Evolutionary conservation across 2,888 invertebrate species (phyloP).

Genomic region (Homarus gammarus): DNA sequence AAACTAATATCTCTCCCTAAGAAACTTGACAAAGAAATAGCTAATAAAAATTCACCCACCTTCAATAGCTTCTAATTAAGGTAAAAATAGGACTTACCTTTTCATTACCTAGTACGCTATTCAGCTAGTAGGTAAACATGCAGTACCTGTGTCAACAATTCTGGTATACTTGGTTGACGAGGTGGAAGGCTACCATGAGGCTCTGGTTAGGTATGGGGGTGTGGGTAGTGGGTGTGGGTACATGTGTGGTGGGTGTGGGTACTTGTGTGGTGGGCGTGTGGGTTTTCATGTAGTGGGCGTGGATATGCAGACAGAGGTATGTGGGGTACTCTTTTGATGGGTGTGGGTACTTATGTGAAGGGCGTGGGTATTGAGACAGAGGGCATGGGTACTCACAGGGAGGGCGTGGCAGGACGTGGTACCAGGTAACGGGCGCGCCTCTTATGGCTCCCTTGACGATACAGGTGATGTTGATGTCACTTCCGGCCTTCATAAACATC

Average conservation of each 20-base stretch:
- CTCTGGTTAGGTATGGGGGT: too few relatives aligned
- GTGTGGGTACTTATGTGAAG: background rate
- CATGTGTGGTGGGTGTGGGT: background rate
- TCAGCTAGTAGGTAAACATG: background rate
- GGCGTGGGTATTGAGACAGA: background rate
- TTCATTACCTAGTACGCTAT: background rate
- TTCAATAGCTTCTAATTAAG: too few relatives aligned
- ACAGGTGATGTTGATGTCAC: slow-evolving; percentile 75
- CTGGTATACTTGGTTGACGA: background rate
- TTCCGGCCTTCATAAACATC: slow-evolving; percentile 73
- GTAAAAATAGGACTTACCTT: background rate
- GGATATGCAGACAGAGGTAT: background rate
- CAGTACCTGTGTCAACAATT: background rate
- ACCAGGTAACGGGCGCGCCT: slow-evolving; percentile 66
- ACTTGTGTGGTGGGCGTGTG: background rate
- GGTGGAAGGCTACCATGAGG: background rate
- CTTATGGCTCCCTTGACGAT: slow-evolving; percentile 58
- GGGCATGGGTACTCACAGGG: slow-evolving; percentile 36
- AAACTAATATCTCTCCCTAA: too few relatives aligned
- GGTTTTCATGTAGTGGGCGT: background rate
- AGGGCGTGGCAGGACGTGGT: slow-evolving; percentile 50
- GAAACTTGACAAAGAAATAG: too few relatives aligned
- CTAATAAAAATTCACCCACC: too few relatives aligned
- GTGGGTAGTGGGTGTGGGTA: background rate
- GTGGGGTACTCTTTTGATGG: background rate